phyloP scores from a whole-genome alignment of 1,140 invertebrate species.

The Orchesella cincta region DNA sequence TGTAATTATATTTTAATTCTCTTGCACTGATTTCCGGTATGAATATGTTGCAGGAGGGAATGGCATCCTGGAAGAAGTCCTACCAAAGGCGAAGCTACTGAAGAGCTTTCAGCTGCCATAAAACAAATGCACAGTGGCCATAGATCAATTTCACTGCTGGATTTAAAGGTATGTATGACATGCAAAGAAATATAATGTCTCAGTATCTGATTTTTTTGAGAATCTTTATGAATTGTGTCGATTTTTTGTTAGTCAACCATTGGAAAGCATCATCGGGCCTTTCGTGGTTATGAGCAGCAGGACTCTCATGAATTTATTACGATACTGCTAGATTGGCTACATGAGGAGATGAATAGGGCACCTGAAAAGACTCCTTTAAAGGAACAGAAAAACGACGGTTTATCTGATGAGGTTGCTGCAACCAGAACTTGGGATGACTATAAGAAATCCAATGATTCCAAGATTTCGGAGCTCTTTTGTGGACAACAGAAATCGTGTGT shows the following conservation, averaged over 20 bases:
- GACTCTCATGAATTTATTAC: constrained; percentile 94
- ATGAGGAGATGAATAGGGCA: constrained; percentile 80
- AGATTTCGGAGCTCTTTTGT: constrained; percentile 80
- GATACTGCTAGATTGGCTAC: constrained; percentile 85
- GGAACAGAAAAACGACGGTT: constrained; percentile 58
- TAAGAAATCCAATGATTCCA: constrained; percentile 68
- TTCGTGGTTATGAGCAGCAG: constrained; percentile 83
- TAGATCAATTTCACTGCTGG: constrained; percentile 73
- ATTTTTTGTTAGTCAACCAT: constrained; percentile 64
- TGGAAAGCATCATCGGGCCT: constrained; percentile 73
- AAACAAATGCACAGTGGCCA: constrained; percentile 73
- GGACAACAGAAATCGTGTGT: constrained; percentile 85
- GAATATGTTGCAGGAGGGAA: constrained; percentile 12
- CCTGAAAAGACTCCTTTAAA: constrained; percentile 53
- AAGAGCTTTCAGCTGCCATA: constrained; percentile 74
- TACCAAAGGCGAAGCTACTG: constrained; percentile 68
- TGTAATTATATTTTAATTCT: constrained; percentile 26
- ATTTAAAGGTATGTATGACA: constrained; percentile 67
- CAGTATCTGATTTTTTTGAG: background rate
- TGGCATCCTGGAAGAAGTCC: constrained; percentile 32
- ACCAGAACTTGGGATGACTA: constrained; percentile 77
- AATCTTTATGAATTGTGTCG: constrained; percentile 25
- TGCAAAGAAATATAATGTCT: constrained; percentile 8
- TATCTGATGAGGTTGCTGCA: constrained; percentile 57
- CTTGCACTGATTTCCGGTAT: constrained; percentile 5